Evolutionary conservation across 2,888 invertebrate species (phyloP), one percentile per base, ranked within the genome.

Genomic region (Drosophila helvetica): DNA sequence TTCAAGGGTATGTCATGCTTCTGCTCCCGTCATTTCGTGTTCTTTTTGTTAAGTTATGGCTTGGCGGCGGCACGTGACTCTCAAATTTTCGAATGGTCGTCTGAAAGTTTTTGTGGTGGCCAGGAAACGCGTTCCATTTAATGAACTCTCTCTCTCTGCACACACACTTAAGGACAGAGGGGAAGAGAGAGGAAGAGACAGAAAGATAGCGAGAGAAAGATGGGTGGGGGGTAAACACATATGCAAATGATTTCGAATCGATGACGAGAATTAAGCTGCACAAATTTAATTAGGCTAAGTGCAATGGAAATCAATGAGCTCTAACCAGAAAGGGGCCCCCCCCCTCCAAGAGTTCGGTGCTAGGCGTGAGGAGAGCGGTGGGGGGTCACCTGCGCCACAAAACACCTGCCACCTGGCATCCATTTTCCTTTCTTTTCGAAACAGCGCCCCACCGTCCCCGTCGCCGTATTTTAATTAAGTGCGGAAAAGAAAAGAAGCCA

Each of bases 251-350:
- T 72, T 57, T 46, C 25, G 43, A 47, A 52, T 22, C 30, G 38
- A 38, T 38, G n/a, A 70, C 70, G 30, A 70, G 57, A 65, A 74
- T 74, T 66, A 64, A 62, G 46, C 61, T 66, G 65, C 50, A 71
- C 65, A 60, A 85, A 83, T 86, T 88, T 84, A 88, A 84, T 88
- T 84, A 84, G 86, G 60, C 80, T 88, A 78, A 71, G 73, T 71
- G 71, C 65, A 53, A 51, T 48, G 70, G 71, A 75, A 88, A 78
- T 88, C 88, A 84, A 84, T 80, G 10, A 47, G 47, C 17, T 10
- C 10, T 4, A 19, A 18, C 5, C 5, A 15, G 19, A 3, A 8
- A 3, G 19, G 18, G 10, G 18, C n/a, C n/a, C n/a, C n/a, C n/a
- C n/a, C n/a, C n/a, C n/a, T n/a, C n/a, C n/a, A n/a, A n/a, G n/a